phyloP scores from a whole-genome alignment of 2,113 vertebrate genomes.

The zebrafish (Danio rerio) region DNA sequence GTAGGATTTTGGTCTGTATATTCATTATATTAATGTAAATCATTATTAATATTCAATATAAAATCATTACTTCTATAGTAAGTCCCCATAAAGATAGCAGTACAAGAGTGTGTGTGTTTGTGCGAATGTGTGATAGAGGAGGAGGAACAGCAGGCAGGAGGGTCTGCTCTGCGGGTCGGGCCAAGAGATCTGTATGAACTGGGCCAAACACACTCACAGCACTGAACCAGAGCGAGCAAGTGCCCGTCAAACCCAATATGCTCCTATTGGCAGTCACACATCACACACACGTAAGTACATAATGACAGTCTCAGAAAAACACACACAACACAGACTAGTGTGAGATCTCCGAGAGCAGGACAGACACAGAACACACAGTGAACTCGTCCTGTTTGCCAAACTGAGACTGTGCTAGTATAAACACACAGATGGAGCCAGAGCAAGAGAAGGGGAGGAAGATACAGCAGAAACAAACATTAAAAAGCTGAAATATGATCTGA shows the following conservation, averaged over 20 bases:
- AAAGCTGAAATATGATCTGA: slow-evolving; percentile 10
- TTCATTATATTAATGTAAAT: too few species aligned
- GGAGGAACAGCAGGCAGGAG: slow-evolving; percentile 48
- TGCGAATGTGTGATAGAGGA: slow-evolving; percentile 10
- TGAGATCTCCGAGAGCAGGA: slow-evolving; percentile 17
- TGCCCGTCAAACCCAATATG: slow-evolving; percentile 74
- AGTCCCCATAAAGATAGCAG: too few species aligned
- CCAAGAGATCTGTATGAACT: slow-evolving; percentile 46
- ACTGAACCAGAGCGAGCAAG: slow-evolving; percentile 65
- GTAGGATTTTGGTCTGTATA: too few species aligned
- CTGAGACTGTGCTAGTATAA: slow-evolving; percentile 69
- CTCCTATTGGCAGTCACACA: slow-evolving; percentile 65
- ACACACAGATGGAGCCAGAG: slow-evolving; percentile 71
- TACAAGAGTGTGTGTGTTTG: neutral
- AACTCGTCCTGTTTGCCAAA: slow-evolving; percentile 66
- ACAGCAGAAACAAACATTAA: slow-evolving; percentile 47
- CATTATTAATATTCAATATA: too few species aligned
- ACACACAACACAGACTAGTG: slow-evolving; percentile 50
- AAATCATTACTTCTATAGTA: too few species aligned
- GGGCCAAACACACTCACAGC: slow-evolving; percentile 42
- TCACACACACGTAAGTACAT: slow-evolving; percentile 52
- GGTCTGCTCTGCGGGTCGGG: slow-evolving; percentile 45
- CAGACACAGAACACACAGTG: slow-evolving; percentile 52
- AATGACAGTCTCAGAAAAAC: slow-evolving; percentile 48
- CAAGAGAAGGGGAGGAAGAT: slow-evolving; percentile 45